Base-by-base conservation (phyloP, 2,797 vertebrate species). In the Onychomys arenicola region DNA sequence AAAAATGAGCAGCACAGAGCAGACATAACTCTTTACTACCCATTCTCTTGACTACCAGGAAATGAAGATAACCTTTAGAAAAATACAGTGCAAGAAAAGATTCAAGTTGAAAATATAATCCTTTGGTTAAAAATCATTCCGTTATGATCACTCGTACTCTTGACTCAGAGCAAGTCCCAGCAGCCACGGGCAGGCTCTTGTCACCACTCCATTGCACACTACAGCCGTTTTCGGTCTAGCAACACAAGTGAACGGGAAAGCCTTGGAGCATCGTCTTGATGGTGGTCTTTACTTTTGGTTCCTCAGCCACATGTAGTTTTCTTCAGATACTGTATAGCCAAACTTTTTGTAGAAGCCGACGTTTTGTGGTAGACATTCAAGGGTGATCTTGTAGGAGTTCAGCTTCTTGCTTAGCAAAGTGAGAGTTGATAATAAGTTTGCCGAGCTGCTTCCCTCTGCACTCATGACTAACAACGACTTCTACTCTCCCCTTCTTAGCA, bases 401-500 rank as follows among this genome's bases (percentile, higher is more conserved):
- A 99, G 98, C 98, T 99, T 99, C 98, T 99, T 99, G 98, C 99
- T 99, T 88, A 99, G 99, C 96, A 99, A 98, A 7, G 99, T 99
- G 65, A 99, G 99, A 6, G 99, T 99, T 87, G 99, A 99, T 0
- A 99, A 98, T 98, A 99, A 99, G 97, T 99, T 99, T 99, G 11
- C 99, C 99, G 10, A 99, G 99, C 98, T 99, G 99, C 98, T 99
- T 99, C 91, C 99, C 99, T 99, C 99, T 98, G 98, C 99, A 99
- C 94, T 99, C 98, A 13, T 99, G 99, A 78, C 99, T 99, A 71
- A 99, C 99, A 0, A 99, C 99, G 0, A 99, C 99, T 27, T 99
- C 99, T 98, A 99, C 99, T 97, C 99, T 99, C 75, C 99, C 99
- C 98, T 99, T 99, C 99, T 99, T 99, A 59, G 99, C 99, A 98